phyloP scores from a whole-genome alignment of 2,888 invertebrate genomes.

The Macrosoma leucophasiata region DNA sequence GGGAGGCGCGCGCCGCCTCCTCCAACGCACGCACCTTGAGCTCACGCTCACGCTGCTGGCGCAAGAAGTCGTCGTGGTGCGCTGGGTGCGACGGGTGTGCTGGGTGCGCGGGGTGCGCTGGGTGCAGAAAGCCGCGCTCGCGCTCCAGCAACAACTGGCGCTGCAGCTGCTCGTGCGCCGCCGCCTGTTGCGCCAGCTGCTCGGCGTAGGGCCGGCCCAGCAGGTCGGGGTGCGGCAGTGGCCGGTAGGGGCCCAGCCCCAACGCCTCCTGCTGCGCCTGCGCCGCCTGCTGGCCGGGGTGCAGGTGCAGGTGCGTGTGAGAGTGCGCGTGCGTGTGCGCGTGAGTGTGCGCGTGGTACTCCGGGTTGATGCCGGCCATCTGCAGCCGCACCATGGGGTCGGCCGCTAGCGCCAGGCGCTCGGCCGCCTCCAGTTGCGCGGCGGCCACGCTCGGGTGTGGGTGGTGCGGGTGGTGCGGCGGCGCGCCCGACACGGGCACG shows the following conservation, averaged over 20 bases:
- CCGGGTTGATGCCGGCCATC: conserved; percentile 92
- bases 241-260: conserved; percentile 71
- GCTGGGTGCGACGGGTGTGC: no score
- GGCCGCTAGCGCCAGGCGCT: conserved; percentile 87
- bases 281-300: conserved; percentile 83
- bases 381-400: conserved; percentile 95
- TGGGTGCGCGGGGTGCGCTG: no score
- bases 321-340: conserved; percentile 95
- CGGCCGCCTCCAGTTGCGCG: conserved; percentile 83
- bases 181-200: conserved; percentile 85
- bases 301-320: conserved; percentile 88
- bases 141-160: conserved; percentile 89
- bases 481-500: conserved; percentile 73
- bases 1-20: conserved; percentile 84
- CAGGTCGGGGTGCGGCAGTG: conserved; percentile 85
- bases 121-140: conserved; percentile 80
- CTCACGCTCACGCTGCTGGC: conserved; percentile 89
- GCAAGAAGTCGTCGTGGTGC: conserved; percentile 74
- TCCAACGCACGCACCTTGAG: conserved; percentile 90
- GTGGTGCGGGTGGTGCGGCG: conserved; percentile 75
- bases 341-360: conserved; percentile 95
- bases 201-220: conserved; percentile 88
- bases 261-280: conserved; percentile 81
- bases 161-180: conserved; percentile 90
- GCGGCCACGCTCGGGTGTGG: conserved; percentile 68